These are phyloP conservation scores for Crenuchus spilurus DNA, from an alignment of 2,797 vertebrate species.

Conservation along the genomic window DNA sequence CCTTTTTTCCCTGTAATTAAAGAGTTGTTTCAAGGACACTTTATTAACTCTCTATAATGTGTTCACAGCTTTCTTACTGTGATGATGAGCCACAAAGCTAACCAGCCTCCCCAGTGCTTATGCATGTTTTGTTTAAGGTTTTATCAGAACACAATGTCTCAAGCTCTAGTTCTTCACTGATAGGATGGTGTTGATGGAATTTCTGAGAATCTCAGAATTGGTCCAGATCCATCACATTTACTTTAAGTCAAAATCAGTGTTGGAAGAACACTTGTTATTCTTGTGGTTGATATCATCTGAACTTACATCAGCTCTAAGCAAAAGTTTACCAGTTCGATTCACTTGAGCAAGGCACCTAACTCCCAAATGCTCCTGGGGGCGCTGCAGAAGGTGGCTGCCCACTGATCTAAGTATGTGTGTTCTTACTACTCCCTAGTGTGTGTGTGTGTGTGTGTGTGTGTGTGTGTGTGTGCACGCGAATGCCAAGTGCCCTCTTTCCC, in stretches of 20 bases:
- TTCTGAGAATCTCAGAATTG: not conserved
- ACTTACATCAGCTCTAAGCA: no score
- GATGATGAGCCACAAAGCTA: not conserved
- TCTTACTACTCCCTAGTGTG: no score
- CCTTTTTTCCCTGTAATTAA: constrained; percentile 7
- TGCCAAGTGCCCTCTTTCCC: no score
- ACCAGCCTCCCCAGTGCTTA: not conserved
- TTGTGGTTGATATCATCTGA: no score
- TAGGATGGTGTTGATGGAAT: not conserved
- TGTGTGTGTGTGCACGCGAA: no score
- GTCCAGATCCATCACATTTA: not conserved
- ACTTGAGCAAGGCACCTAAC: no score
- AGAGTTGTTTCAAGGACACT: constrained; percentile 5
- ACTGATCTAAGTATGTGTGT: no score
- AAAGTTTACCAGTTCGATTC: no score
- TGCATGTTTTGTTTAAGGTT: not conserved
- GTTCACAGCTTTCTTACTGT: not conserved
- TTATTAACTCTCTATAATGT: not conserved
- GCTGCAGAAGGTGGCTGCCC: no score
- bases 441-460: no score
- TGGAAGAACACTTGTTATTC: no score
- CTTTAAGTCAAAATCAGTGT: not conserved
- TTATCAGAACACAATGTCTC: not conserved
- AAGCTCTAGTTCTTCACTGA: not conserved
- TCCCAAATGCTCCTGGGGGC: no score